A percentile compares a stretch with the other conserved stretches of the same genome.
These are phyloP conservation scores for Tetrapedia diversipes DNA, from an alignment of 2,888 invertebrate species.

Conservation along the genomic window DNA sequence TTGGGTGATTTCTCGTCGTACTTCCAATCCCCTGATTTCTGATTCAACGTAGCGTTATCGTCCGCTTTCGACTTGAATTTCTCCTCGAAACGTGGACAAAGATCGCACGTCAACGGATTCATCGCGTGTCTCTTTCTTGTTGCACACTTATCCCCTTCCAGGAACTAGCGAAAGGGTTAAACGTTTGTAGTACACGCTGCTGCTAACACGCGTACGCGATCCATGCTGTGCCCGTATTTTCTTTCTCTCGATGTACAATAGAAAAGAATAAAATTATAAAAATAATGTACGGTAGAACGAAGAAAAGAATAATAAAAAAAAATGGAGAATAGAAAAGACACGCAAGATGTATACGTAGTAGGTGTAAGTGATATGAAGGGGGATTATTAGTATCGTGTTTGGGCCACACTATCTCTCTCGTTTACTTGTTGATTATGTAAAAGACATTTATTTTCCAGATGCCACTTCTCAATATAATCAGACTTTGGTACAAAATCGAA, in stretches of 20 bases:
- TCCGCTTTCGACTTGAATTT: not conserved
- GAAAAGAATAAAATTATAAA: too few relatives aligned
- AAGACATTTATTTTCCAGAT: slow-evolving; percentile 53
- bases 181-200: too few relatives aligned
- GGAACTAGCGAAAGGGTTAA: slow-evolving; percentile 16
- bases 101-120: not conserved
- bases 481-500: slow-evolving; percentile 53
- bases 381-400: not conserved
- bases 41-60: not conserved
- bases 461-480: slow-evolving; percentile 52
- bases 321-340: not conserved
- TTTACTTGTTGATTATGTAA: slow-evolving; percentile 55
- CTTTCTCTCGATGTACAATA: too few relatives aligned
- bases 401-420: not conserved
- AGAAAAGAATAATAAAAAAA: not conserved
- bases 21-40: slow-evolving; percentile 68
- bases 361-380: not conserved
- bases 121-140: not conserved
- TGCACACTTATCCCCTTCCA: slow-evolving; percentile 18
- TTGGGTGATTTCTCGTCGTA: slow-evolving; percentile 34
- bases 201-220: too few relatives aligned
- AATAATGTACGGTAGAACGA: too few relatives aligned
- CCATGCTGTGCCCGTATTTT: too few relatives aligned
- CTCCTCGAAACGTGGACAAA: slow-evolving; percentile 8
- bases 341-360: not conserved